Percentiles rank a stretch among this genome's conserved stretches.
Evolutionary conservation across 2,113 vertebrate species (phyloP).

Genomic region (Otus sunia): DNA sequence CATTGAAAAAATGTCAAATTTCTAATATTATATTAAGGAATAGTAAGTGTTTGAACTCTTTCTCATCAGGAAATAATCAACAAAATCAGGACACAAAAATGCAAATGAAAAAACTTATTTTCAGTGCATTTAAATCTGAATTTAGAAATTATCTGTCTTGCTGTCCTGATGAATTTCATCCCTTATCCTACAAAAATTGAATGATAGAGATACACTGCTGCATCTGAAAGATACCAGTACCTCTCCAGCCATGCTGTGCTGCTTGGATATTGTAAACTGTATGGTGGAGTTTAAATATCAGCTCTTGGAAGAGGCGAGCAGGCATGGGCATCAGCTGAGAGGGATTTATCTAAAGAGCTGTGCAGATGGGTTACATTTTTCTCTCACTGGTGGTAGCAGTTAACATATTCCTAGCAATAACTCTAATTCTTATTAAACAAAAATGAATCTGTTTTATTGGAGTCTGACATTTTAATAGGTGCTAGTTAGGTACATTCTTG

Average conservation of each 20-base stretch:
- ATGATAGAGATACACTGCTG: not conserved
- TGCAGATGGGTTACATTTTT: not conserved
- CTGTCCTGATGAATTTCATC: not conserved
- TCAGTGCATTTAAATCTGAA: not conserved
- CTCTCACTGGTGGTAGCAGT: not conserved
- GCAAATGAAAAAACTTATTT: not conserved
- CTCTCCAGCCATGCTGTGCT: not conserved
- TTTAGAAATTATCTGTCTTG: not conserved
- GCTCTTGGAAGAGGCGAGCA: not conserved
- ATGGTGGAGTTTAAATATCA: not conserved
- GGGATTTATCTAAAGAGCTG: not conserved
- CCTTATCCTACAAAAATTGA: not conserved
- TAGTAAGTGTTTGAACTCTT: not conserved
- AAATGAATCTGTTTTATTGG: not conserved
- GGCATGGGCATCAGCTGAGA: not conserved
- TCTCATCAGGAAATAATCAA: not conserved
- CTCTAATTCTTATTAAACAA: not conserved
- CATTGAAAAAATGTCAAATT: not conserved
- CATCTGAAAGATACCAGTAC: not conserved
- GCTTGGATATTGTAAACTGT: not conserved
- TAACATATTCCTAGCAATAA: not conserved
- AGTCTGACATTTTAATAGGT: not conserved
- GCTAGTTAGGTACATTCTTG: not conserved
- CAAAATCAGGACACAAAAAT: not conserved
- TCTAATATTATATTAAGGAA: not conserved